Percentiles rank a stretch among this genome's conserved stretches.
Evolutionary conservation across 1,140 invertebrate genomes (phyloP).

Genomic region (Tetramorium alpestre): DNA sequence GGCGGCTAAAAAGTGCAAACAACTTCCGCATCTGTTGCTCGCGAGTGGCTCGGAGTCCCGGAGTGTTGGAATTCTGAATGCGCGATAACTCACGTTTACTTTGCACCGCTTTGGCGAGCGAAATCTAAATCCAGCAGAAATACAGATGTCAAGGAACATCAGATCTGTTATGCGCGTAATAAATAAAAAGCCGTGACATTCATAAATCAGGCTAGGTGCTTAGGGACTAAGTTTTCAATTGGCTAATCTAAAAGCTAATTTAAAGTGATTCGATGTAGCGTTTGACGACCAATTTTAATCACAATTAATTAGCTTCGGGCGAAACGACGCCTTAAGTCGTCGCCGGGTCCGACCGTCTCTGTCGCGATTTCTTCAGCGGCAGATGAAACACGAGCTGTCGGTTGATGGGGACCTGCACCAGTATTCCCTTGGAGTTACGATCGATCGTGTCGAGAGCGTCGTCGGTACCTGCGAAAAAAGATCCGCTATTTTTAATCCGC

Average conservation of each 20-base stretch:
- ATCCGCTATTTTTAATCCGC: background rate
- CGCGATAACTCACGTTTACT: background rate
- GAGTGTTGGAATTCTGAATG: background rate
- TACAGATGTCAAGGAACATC: background rate
- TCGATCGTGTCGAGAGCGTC: background rate
- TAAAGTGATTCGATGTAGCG: background rate
- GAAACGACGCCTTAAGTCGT: background rate
- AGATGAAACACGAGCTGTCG: slow-evolving; percentile 38
- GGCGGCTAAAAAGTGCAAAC: background rate
- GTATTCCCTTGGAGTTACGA: slow-evolving; percentile 18
- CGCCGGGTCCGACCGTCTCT: background rate
- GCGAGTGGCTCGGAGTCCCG: background rate
- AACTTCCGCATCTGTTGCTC: slow-evolving; percentile 10
- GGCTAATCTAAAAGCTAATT: background rate
- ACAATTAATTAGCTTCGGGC: background rate
- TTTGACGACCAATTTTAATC: slow-evolving; percentile 2
- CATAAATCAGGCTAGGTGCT: background rate
- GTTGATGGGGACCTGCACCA: slow-evolving; percentile 41
- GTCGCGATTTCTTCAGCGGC: slow-evolving; percentile 6
- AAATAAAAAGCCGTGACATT: slow-evolving; percentile 9
- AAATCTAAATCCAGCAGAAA: background rate
- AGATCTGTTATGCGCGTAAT: slow-evolving; percentile 5
- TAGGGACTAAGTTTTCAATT: background rate
- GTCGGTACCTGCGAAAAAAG: slow-evolving; percentile 26
- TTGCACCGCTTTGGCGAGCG: background rate